These are phyloP conservation scores for Adrianichthys oophorus DNA, from an alignment of 2,797 vertebrate species.

Conservation along the genomic window DNA sequence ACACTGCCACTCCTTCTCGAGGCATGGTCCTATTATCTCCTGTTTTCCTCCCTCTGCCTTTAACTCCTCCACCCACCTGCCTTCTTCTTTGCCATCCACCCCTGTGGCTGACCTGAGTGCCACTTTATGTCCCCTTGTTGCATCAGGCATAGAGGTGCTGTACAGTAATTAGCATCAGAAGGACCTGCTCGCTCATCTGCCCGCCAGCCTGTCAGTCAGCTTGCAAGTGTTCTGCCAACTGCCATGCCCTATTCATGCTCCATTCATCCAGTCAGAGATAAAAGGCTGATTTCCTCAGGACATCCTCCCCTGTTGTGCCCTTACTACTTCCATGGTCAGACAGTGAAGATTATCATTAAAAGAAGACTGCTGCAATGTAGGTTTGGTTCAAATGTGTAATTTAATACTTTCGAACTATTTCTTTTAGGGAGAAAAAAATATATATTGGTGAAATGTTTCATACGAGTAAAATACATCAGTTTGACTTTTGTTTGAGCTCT, in stretches of 20 bases:
- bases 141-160: conserved; percentile 53
- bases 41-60: conserved; percentile 8
- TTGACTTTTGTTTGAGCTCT: no score
- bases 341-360: conserved; percentile 64
- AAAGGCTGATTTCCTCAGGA: conserved; percentile 63
- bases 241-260: conserved; percentile 65
- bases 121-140: conserved; percentile 58
- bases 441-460: conserved; percentile 35
- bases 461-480: background rate
- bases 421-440: conserved; percentile 41
- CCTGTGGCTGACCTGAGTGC: conserved; percentile 36
- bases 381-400: conserved; percentile 53
- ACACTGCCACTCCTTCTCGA: conserved; percentile 41
- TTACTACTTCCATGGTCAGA: conserved; percentile 50
- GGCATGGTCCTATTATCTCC: conserved; percentile 24
- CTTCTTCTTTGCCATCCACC: conserved; percentile 17
- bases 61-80: background rate
- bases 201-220: conserved; percentile 53
- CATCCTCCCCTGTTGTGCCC: conserved; percentile 57
- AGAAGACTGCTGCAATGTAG: conserved; percentile 52
- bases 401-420: conserved; percentile 54
- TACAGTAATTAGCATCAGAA: conserved; percentile 72
- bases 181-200: conserved; percentile 54
- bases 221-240: conserved; percentile 53
- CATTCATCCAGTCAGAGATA: conserved; percentile 66